Base-by-base conservation (phyloP, 2,113 vertebrate genomes). In the Ibidorhyncha struthersii region DNA sequence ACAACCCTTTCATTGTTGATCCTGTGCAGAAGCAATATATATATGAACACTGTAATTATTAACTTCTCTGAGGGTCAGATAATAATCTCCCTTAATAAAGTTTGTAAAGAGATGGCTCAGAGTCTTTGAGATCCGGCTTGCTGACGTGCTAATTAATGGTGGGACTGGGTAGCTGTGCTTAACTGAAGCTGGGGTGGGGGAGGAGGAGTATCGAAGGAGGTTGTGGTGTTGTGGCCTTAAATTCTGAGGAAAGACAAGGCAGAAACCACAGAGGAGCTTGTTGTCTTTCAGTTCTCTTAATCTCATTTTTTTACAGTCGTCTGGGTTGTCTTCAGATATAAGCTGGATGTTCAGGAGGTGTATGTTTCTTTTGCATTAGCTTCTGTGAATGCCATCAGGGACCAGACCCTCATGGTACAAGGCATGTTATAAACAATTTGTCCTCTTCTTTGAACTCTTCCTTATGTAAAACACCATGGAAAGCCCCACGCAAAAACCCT, bases 1-100 rank as follows among this genome's bases (percentile, higher is more conserved):
- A 90, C 86, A 97, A 82, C 49, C 41, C 30, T 89, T 86, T 85
- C 88, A 83, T 95, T 97, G 94, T 95, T 95, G 85, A 87, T 88
- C 55, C 72, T 97, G 56, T 81, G 77, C 94, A 97, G 89, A 74
- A 76, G 91, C 77, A 82, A 36, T 66, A 69, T 61, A 41, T 90
- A 45, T 18, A 32, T 70, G 84, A 82, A 41, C 66, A 52, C 58
- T 79, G 43, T 93, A 91, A 95, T 96, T 82, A 89, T 72, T 86
- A 87, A 62, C 20, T 91, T 82, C 83, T 94, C 73, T 67, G 66
- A 91, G 34, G 40, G 45, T 74, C 66, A 58, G 47, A 91, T 96
- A 61, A 38, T 86, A 79, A 89, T 89, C 61, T 92, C 12, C 30
- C 62, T 65, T 93, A 79, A 74, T 84, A 85, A 84, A 49, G 26